Evolutionary conservation across 2,113 vertebrate genomes (phyloP).

Genomic region (Cebus imitator): DNA sequence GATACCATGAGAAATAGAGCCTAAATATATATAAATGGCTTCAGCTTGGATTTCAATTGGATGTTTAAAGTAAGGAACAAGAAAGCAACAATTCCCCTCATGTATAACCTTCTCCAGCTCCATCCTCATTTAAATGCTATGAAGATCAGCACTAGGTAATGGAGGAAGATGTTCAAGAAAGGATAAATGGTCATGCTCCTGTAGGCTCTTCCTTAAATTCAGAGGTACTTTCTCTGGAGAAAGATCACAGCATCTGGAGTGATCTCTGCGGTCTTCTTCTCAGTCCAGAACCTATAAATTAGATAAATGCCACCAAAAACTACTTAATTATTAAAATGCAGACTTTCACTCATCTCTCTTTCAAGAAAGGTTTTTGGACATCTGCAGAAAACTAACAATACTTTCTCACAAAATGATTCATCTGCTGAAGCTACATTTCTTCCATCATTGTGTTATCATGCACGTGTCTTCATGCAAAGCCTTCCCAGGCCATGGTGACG

Average conservation of each 20-base stretch:
- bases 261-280: not conserved
- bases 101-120: not conserved
- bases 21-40: not conserved
- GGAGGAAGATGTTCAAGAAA: not conserved
- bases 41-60: not conserved
- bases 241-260: not conserved
- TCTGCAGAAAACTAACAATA: not conserved
- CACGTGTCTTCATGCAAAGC: not conserved
- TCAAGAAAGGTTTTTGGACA: not conserved
- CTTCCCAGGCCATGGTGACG: accelerated
- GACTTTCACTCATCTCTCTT: not conserved
- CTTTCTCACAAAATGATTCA: not conserved
- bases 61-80: not conserved
- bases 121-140: not conserved
- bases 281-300: not conserved
- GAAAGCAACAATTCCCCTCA: not conserved
- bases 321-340: not conserved
- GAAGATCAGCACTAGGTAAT: not conserved
- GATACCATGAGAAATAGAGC: not conserved
- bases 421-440: not conserved
- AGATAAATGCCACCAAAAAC: not conserved
- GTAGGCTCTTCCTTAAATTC: not conserved
- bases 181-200: not conserved
- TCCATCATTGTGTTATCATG: not conserved
- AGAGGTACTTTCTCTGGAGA: not conserved